Conservation (phyloP, 2,113 vertebrate genomes). For the Eptatretus burgeri region DNA sequence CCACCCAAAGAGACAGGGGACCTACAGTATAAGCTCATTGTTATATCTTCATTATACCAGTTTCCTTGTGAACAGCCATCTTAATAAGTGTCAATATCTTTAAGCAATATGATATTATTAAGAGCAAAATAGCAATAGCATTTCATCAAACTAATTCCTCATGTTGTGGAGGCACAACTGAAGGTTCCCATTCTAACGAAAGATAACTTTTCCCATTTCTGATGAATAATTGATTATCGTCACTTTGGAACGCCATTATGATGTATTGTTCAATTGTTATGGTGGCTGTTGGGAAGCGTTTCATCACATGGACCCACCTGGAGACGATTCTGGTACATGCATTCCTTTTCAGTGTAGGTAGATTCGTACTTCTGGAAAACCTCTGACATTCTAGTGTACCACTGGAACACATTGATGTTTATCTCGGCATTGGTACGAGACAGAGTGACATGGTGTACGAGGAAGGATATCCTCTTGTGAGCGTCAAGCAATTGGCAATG, state of each 20-base stretch:
- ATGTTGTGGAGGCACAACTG: neutral
- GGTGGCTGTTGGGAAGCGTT: neutral
- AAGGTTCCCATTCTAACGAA: neutral
- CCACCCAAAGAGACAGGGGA: no score
- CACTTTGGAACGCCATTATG: neutral
- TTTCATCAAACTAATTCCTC: neutral
- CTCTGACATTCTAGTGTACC: constrained; percentile 31
- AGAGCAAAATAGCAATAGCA: neutral
- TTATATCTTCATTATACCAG: no score
- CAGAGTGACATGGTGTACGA: constrained; percentile 26
- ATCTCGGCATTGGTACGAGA: constrained; percentile 26
- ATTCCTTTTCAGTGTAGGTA: constrained; percentile 27
- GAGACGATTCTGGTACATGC: constrained; percentile 33
- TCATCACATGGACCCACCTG: constrained; percentile 20
- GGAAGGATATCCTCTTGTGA: constrained; percentile 22
- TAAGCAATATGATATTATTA: no score
- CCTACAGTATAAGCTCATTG: no score
- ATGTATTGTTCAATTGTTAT: neutral
- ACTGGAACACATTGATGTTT: constrained; percentile 30
- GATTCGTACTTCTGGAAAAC: constrained; percentile 34
- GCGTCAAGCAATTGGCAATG: constrained; percentile 23
- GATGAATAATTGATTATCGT: neutral
- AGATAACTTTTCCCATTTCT: neutral
- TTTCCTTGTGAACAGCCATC: no score
- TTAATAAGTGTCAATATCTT: no score